Evolutionary conservation across 1,140 invertebrate genomes (phyloP), one percentile per base, ranked within the genome.

Genomic region (Holotrichia oblita): DNA sequence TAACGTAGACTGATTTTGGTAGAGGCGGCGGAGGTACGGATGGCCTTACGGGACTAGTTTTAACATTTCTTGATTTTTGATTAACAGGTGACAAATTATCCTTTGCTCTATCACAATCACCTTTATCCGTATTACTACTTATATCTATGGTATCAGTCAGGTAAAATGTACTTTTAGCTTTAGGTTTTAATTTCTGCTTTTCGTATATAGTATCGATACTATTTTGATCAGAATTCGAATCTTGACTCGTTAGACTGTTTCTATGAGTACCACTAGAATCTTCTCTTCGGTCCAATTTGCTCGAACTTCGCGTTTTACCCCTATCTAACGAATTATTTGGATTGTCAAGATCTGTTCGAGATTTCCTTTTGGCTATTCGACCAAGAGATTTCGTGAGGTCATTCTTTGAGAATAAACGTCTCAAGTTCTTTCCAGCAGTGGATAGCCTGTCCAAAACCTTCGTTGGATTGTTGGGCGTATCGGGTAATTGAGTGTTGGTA

Each of bases 101-200:
- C 42, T 87, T 87, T 61, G 83, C 87, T 22, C 55, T 77, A 48
- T 76, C 75, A 87, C 77, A 88, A 89, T 80, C 90, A 89, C 6
- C 75, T 64, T n/a, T 73, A 40, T 72, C 42, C 64, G 40, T 34
- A 77, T 27, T 89, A 1, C 88, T 90, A 81, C 91, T 90, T 2
- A 90, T 85, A 82, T 91, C 89, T 79, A 90, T 90, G 0, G 89
- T 89, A 76, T 91, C 90, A 74, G 91, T 91, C 73, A 92, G 84
- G 83, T 92, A 92, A 83, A 92, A 92, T 1, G 91, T 92, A 61
- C 91, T 92, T 48, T 91, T 90, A 10, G 84, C 80, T 76, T 83
- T 84, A 44, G 79, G 82, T 59, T 80, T 82, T 41, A 74, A 40
- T n/a, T 44, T 55, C 10, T 55, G 41, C 74, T 79, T 79, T 48